Percentiles rank a stretch among this genome's conserved stretches.
Evolutionary conservation across 2,888 invertebrate species (phyloP).

Genomic region (Mimumesa dahlbomi): DNA sequence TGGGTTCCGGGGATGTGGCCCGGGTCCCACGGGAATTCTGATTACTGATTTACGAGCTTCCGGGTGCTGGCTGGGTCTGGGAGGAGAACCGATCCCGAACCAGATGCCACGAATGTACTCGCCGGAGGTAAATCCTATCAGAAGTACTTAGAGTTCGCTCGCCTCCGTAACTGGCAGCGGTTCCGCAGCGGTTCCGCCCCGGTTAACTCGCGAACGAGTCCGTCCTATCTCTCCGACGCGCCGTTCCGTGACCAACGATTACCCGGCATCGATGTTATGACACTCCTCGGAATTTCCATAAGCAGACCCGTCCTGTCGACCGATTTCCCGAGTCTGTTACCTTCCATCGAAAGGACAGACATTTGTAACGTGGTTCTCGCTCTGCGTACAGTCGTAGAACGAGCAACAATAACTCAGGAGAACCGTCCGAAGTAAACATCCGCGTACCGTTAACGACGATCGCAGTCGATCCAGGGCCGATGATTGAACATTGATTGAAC

Average conservation of each 20-base stretch:
- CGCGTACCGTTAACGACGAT: too few relatives aligned
- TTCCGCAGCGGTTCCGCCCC: conserved; percentile 61
- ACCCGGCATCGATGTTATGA: conserved; percentile 26
- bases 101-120: conserved; percentile 62
- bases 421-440: too few relatives aligned
- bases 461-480: too few relatives aligned
- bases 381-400: too few relatives aligned
- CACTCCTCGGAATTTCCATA: neutral
- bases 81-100: conserved; percentile 51
- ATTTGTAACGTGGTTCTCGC: too few relatives aligned
- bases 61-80: conserved; percentile 61
- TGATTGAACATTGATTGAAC: too few relatives aligned
- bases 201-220: conserved; percentile 57
- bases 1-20: conserved; percentile 33
- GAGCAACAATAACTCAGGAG: too few relatives aligned
- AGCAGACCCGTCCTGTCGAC: neutral
- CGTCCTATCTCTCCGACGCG: conserved; percentile 52
- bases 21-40: conserved; percentile 69
- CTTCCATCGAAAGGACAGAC: too few relatives aligned
- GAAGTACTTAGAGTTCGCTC: conserved; percentile 75
- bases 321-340: too few relatives aligned
- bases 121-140: conserved; percentile 75
- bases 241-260: conserved; percentile 57
- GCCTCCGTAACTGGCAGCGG: conserved; percentile 67
- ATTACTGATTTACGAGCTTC: conserved; percentile 78